Evolutionary conservation across 2,113 vertebrate species (phyloP).

Genomic region (Emydocephalus ijimae): DNA sequence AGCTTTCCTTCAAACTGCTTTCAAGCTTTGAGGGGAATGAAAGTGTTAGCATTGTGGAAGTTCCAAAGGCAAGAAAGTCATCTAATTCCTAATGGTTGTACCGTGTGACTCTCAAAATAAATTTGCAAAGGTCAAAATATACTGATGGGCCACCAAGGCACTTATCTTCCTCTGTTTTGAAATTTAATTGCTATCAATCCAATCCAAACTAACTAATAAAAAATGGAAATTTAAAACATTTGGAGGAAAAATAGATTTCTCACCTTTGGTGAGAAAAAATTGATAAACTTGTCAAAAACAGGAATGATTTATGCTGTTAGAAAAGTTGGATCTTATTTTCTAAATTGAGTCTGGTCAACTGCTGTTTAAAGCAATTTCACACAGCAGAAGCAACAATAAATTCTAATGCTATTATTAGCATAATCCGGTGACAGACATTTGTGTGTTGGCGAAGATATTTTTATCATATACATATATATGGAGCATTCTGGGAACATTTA

Average conservation of each 20-base stretch:
- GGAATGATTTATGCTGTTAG: background rate
- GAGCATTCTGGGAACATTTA: slow-evolving; percentile 28
- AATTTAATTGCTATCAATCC: background rate
- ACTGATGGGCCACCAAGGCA: background rate
- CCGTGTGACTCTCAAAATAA: background rate
- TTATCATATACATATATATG: slow-evolving; percentile 20
- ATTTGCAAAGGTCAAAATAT: background rate
- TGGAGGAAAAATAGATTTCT: background rate
- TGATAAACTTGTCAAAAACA: background rate
- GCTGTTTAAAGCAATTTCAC: background rate
- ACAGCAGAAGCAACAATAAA: background rate
- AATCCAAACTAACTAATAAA: background rate
- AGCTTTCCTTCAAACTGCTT: background rate
- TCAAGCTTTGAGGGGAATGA: background rate
- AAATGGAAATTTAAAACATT: background rate
- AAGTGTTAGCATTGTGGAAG: background rate
- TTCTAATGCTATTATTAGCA: background rate
- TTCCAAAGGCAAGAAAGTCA: background rate
- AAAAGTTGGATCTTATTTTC: background rate
- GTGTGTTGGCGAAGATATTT: background rate
- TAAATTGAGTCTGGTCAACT: background rate
- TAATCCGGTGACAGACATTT: background rate
- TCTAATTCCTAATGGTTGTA: background rate
- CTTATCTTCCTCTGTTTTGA: background rate
- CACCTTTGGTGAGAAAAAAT: background rate